A percentile compares a stretch with the other conserved stretches of the same genome.
Evolutionary conservation across 2,888 invertebrate genomes (phyloP).

Genomic region (Netelia virgata): DNA sequence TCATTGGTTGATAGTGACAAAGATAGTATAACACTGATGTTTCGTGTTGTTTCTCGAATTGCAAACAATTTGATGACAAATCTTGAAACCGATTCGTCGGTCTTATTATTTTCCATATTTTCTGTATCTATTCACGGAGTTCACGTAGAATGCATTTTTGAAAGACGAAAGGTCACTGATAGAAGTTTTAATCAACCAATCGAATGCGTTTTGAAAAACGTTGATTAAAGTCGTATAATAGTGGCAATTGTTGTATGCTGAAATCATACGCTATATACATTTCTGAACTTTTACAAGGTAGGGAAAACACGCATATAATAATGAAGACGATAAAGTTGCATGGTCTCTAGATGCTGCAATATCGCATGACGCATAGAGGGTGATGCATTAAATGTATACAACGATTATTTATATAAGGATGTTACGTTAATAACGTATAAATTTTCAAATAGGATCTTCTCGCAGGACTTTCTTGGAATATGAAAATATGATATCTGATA

Average conservation of each 20-base stretch:
- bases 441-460: too few relatives aligned
- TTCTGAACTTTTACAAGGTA: background rate
- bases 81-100: slow-evolving; percentile 1
- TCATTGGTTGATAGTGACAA: too few relatives aligned
- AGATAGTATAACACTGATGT: too few relatives aligned
- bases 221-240: background rate
- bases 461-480: too few relatives aligned
- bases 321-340: slow-evolving; percentile 42
- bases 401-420: slow-evolving; percentile 33
- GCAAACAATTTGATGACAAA: too few relatives aligned
- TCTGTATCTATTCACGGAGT: slow-evolving; percentile 15
- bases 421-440: background rate
- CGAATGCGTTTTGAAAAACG: background rate
- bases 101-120: background rate
- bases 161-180: background rate
- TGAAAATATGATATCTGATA: too few relatives aligned
- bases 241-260: background rate
- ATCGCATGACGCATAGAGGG: slow-evolving; percentile 59
- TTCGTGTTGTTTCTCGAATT: too few relatives aligned
- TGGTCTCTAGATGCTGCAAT: slow-evolving; percentile 40
- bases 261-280: background rate
- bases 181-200: background rate
- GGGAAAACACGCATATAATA: slow-evolving; percentile 1
- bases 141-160: slow-evolving; percentile 17
- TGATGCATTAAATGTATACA: slow-evolving; percentile 51